Conservation (phyloP, 2,888 invertebrate genomes). For the Amphipoea lucens region DNA sequence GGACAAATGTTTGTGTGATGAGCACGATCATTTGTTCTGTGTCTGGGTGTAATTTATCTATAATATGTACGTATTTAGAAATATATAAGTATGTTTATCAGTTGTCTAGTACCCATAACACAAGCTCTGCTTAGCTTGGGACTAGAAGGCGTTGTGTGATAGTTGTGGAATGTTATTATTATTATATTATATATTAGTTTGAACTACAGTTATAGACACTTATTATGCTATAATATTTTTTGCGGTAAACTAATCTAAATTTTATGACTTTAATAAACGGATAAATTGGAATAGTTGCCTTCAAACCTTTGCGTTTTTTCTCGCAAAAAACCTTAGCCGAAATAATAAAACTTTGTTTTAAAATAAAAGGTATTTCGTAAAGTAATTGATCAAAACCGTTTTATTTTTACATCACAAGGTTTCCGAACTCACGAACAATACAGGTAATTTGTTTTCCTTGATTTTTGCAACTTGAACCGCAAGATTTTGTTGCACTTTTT, state of each 20-base stretch:
- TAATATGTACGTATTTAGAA: no score
- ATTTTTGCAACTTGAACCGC: slow-evolving; percentile 14
- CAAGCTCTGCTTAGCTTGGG: no score
- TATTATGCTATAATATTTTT: not conserved
- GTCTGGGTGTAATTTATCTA: no score
- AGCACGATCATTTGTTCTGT: no score
- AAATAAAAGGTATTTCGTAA: not conserved
- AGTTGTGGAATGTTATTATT: no score
- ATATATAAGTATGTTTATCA: no score
- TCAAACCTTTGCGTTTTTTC: not conserved
- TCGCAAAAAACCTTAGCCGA: not conserved
- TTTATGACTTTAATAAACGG: slow-evolving; percentile 18
- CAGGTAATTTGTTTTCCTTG: slow-evolving; percentile 31
- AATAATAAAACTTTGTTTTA: not conserved
- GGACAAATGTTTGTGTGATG: no score
- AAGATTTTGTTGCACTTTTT: slow-evolving; percentile 27
- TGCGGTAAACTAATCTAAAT: slow-evolving; percentile 21
- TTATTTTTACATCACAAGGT: slow-evolving; percentile 35
- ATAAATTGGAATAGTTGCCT: not conserved
- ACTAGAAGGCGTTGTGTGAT: no score
- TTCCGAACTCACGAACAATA: slow-evolving; percentile 37
- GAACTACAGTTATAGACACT: not conserved
- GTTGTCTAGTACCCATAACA: no score
- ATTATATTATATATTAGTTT: no score
- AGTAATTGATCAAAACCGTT: slow-evolving; percentile 10